Evolutionary conservation across 2,797 vertebrate genomes (phyloP).

Genomic region (Leptatherina wallacei): DNA sequence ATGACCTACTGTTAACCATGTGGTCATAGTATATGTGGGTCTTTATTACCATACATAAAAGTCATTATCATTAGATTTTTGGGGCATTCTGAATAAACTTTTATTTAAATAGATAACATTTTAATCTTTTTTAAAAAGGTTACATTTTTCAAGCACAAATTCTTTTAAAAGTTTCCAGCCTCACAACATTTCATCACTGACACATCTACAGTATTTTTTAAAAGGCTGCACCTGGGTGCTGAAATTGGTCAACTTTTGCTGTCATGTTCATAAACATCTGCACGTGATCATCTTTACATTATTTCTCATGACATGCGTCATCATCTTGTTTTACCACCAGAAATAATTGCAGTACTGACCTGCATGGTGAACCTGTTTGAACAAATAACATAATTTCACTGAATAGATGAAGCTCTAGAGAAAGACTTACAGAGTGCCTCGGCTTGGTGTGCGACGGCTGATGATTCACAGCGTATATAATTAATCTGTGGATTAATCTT

Average conservation of each 20-base stretch:
- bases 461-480: constrained; percentile 53
- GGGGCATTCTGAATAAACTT: no score
- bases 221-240: constrained; percentile 5
- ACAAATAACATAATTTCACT: constrained; percentile 49
- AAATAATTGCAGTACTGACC: constrained; percentile 41
- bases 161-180: background rate
- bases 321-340: constrained; percentile 29
- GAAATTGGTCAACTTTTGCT: constrained; percentile 7
- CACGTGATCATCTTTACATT: constrained; percentile 23
- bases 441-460: constrained; percentile 18
- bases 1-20: no score
- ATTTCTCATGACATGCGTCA: constrained; percentile 21
- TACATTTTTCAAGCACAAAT: no score
- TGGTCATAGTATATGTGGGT: no score
- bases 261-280: background rate
- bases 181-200: background rate
- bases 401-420: constrained; percentile 39
- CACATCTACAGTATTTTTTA: background rate
- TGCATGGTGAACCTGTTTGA: constrained; percentile 35
- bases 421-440: constrained; percentile 40
- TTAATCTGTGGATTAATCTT: constrained; percentile 45
- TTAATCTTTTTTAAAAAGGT: no score
- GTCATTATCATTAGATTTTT: no score
- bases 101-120: no score
- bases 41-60: no score